These are phyloP conservation scores for Sepiola atlantica DNA, from an alignment of 2,888 invertebrate genomes.

Conservation along the genomic window DNA sequence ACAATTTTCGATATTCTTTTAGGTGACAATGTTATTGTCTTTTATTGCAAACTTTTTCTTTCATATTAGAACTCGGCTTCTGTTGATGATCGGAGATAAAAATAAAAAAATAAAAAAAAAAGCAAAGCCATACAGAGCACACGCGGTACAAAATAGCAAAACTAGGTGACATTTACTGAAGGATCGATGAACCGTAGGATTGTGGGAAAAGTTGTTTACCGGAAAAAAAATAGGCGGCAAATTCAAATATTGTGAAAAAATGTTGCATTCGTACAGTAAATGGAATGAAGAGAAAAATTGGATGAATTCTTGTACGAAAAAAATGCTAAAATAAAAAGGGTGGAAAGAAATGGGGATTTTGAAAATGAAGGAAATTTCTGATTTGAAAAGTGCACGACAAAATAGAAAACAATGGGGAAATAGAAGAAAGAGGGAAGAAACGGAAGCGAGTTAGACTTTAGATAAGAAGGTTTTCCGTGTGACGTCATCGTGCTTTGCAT, in stretches of 20 bases:
- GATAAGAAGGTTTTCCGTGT: no score
- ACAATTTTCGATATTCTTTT: neutral
- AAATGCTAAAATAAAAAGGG: neutral
- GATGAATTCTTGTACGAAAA: neutral
- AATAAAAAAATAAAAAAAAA: neutral
- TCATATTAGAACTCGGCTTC: neutral
- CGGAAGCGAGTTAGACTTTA: no score
- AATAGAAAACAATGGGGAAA: no score
- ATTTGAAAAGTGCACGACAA: neutral
- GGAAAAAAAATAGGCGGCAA: neutral
- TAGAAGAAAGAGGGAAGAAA: no score
- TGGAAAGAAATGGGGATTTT: neutral
- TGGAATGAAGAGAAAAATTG: neutral
- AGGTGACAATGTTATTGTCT: slow-evolving; percentile 11
- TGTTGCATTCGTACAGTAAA: neutral
- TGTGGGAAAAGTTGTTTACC: neutral
- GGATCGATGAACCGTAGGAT: neutral
- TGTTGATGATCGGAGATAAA: neutral
- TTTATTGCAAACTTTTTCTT: neutral
- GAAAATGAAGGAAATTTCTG: neutral
- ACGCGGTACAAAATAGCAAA: neutral
- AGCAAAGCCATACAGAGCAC: neutral
- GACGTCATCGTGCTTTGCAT: no score
- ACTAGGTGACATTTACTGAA: neutral
- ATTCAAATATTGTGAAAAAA: neutral